Percentiles rank a stretch among this genome's conserved stretches.
Conservation (phyloP, 1,140 invertebrate genomes). For the Drosophila novamexicana region DNA sequence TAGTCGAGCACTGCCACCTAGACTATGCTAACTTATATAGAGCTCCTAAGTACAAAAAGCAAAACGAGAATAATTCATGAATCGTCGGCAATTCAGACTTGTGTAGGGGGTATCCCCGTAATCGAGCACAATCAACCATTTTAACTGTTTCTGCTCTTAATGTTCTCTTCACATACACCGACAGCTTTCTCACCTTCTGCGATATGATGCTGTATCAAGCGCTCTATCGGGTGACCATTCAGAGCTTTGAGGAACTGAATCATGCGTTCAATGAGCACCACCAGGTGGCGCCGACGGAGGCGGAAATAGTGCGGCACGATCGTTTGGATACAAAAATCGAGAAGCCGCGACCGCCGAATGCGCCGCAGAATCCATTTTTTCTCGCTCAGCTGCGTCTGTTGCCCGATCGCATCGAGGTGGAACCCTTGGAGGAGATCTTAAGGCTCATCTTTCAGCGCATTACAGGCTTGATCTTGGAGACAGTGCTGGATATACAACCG, state of each 20-base stretch:
- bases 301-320: slow-evolving; percentile 43
- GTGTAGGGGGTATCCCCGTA: too few relatives aligned
- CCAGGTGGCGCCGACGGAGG: slow-evolving; percentile 54
- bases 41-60: too few relatives aligned
- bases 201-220: slow-evolving; percentile 72
- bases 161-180: not conserved
- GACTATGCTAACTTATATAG: too few relatives aligned
- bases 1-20: too few relatives aligned
- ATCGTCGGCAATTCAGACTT: too few relatives aligned
- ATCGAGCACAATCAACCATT: too few relatives aligned
- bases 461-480: slow-evolving; percentile 83
- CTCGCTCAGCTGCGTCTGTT: slow-evolving; percentile 68
- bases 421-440: slow-evolving; percentile 81
- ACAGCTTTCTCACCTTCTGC: slow-evolving; percentile 67
- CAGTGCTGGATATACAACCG: slow-evolving; percentile 66
- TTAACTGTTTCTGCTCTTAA: too few relatives aligned
- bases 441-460: slow-evolving; percentile 78
- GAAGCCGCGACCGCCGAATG: slow-evolving; percentile 45
- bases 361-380: slow-evolving; percentile 78
- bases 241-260: slow-evolving; percentile 62
- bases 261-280: slow-evolving; percentile 62
- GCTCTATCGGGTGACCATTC: slow-evolving; percentile 65
- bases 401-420: slow-evolving; percentile 81
- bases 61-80: too few relatives aligned
- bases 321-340: slow-evolving; percentile 60